Evolutionary conservation across 2,888 invertebrate genomes (phyloP), one percentile per base, ranked within the genome.

Genomic region (Theretra japonica): DNA sequence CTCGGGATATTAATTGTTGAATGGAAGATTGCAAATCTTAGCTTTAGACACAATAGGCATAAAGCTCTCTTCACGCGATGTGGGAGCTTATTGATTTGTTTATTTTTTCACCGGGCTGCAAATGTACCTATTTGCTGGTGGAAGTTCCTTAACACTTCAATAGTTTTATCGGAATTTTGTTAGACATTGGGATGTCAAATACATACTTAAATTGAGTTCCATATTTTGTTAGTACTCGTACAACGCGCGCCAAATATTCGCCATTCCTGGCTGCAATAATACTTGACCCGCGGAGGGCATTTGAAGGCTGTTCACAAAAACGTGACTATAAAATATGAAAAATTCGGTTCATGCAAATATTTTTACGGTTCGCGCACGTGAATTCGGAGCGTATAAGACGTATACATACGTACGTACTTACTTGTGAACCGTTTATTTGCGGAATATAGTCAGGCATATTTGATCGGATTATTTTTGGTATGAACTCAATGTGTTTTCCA

Each of bases 261-360:
- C 15, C 11, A 62, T 30, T 33, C 33, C 19, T 33, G 33, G 21
- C 17, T 62, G 4, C 15, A 4, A 41, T 23, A 65, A 65, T 41
- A 41, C 62, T 65, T 65, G 62, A 65, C 62, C 62, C 41, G 21
- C 41, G 41, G 62, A 41, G 15, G 41, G n/a, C 62, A 23, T 41
- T 11, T 65, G 41, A 65, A 65, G 62, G 41, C 41, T 65, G 48
- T 23, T 41, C 21, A 7, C 4, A 41, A 21, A 65, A 17, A 65
- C 41, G 23, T 11, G 23, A 23, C 48, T 23, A 48, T 23, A 23
- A 65, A 41, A 41, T 65, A 48, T 48, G 48, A 65, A 41, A 48
- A 41, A 65, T 19, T 33, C 15, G 41, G 8, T 23, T 17, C 21
- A 23, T 17, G 48, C 33, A 23, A 65, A 65, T 65, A 23, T 48